Evolutionary conservation across 2,113 vertebrate species (phyloP).

Genomic region (Poeciliopsis turrubarensis): DNA sequence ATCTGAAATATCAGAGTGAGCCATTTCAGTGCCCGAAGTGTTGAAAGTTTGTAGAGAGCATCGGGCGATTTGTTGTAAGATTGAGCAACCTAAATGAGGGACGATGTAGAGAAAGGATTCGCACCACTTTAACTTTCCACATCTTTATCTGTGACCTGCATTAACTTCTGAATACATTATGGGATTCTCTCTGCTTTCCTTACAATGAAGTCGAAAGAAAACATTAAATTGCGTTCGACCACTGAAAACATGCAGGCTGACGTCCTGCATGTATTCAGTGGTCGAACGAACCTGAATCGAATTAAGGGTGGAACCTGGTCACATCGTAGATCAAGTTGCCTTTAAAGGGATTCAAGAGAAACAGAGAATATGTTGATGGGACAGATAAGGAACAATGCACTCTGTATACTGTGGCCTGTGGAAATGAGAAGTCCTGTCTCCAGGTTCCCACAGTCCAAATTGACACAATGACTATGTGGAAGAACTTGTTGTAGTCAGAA

Average conservation of each 20-base stretch:
- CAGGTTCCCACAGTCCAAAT: neutral
- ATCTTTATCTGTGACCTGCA: too few species aligned
- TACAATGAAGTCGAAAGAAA: neutral
- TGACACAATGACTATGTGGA: neutral
- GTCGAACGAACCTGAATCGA: neutral
- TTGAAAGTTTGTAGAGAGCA: constrained; percentile 32
- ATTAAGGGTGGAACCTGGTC: neutral
- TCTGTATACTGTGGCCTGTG: neutral
- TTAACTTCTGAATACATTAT: too few species aligned
- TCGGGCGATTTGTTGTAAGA: constrained; percentile 22
- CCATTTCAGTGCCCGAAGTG: constrained; percentile 10
- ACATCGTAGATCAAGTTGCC: neutral
- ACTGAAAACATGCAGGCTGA: too few species aligned
- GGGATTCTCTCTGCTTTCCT: too few species aligned
- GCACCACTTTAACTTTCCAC: neutral
- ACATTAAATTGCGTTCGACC: neutral
- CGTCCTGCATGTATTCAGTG: neutral
- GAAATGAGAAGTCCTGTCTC: neutral
- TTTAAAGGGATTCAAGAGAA: neutral
- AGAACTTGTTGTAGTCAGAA: neutral
- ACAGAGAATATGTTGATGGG: neutral
- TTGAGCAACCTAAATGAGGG: constrained; percentile 1
- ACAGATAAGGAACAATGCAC: neutral
- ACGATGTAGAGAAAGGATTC: neutral
- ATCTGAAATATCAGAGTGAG: constrained; percentile 38